A percentile compares a stretch with the other conserved stretches of the same genome.
Evolutionary conservation across 1,140 invertebrate species (phyloP).

Genomic region (Trichoplusia ni): DNA sequence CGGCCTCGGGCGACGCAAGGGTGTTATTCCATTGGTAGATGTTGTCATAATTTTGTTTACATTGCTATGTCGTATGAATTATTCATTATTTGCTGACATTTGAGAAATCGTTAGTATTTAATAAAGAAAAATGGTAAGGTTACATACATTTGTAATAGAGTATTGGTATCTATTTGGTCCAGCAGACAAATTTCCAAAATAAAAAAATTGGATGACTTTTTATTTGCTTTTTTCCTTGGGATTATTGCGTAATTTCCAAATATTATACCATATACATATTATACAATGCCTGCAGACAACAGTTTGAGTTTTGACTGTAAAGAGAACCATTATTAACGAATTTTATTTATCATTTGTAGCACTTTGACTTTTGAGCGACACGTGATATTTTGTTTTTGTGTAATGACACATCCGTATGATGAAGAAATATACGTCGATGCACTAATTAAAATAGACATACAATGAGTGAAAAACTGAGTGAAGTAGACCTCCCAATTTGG

Average conservation of each 20-base stretch:
- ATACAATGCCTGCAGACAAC: too few relatives aligned
- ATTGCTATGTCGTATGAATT: slow-evolving; percentile 39
- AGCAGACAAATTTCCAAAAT: too few relatives aligned
- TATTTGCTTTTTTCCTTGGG: too few relatives aligned
- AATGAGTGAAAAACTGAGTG: slow-evolving; percentile 12
- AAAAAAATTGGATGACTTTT: too few relatives aligned
- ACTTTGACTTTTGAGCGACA: too few relatives aligned
- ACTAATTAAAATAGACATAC: slow-evolving; percentile 31
- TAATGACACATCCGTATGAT: not conserved
- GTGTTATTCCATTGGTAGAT: slow-evolving; percentile 38
- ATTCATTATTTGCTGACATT: slow-evolving; percentile 28
- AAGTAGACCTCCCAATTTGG: slow-evolving; percentile 23
- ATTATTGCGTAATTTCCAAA: too few relatives aligned
- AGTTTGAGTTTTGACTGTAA: too few relatives aligned
- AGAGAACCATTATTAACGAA: too few relatives aligned
- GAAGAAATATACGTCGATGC: slow-evolving; percentile 8
- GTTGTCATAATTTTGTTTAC: slow-evolving; percentile 44
- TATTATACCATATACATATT: too few relatives aligned
- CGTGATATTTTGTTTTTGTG: not conserved
- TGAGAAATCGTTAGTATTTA: slow-evolving; percentile 19
- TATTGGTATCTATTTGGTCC: too few relatives aligned
- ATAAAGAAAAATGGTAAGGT: not conserved
- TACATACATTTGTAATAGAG: not conserved
- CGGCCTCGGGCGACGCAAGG: slow-evolving; percentile 41
- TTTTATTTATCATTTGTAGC: too few relatives aligned